A percentile compares a stretch with the other conserved stretches of the same genome.
phyloP scores from a whole-genome alignment of 2,797 vertebrate genomes.

The Staurois parvus region DNA sequence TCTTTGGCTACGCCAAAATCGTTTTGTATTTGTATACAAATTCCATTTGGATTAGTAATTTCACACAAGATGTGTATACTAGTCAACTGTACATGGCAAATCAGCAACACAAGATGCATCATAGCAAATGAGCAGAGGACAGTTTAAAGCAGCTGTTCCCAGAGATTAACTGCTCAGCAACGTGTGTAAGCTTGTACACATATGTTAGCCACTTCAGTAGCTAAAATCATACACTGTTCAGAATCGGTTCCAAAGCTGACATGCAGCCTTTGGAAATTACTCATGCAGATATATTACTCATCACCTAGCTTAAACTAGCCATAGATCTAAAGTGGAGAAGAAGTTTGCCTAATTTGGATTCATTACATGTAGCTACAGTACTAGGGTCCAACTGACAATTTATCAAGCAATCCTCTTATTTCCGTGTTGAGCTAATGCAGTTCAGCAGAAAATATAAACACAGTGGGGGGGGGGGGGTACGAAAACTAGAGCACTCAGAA shows the following conservation, averaged over 20 bases:
- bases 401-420: too few species aligned
- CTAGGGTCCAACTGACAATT: neutral
- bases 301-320: neutral
- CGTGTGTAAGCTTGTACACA: neutral
- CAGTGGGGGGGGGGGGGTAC: too few species aligned
- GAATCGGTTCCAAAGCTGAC: neutral
- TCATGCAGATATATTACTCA: neutral
- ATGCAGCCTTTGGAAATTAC: neutral
- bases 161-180: neutral
- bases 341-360: neutral
- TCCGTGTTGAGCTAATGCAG: too few species aligned
- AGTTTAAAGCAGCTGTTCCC: neutral
- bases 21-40: too few species aligned
- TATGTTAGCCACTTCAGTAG: neutral
- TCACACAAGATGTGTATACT: neutral
- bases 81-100: neutral
- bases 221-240: neutral
- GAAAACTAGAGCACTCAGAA: too few species aligned
- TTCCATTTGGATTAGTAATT: neutral
- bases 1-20: too few species aligned
- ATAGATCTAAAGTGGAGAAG: neutral
- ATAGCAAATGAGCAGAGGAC: neutral
- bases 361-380: neutral
- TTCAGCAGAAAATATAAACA: too few species aligned
- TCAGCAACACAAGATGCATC: neutral